Evolutionary conservation across 2,797 vertebrate species (phyloP).

Genomic region (Odontamblyopus lacepedii): DNA sequence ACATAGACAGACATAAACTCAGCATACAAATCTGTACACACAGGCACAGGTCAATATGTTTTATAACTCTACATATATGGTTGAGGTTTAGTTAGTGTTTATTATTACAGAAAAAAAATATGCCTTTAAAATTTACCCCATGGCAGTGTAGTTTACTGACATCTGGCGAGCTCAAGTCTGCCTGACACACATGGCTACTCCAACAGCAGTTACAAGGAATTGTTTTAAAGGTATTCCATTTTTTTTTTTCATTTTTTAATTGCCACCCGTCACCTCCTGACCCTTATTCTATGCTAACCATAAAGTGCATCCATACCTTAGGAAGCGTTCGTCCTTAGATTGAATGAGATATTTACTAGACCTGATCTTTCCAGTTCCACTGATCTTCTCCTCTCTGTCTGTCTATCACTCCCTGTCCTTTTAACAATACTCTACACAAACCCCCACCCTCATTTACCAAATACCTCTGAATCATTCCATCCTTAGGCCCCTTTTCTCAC

Average conservation of each 20-base stretch:
- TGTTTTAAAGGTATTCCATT: not conserved
- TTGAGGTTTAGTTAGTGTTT: too few species aligned
- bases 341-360: conserved; percentile 28
- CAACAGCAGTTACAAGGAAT: not conserved
- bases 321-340: conserved; percentile 18
- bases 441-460: conserved; percentile 19
- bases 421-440: conserved; percentile 20
- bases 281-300: conserved; percentile 17
- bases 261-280: not conserved
- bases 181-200: not conserved
- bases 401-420: conserved; percentile 9
- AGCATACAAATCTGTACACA: not conserved
- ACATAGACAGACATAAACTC: not conserved
- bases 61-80: too few species aligned
- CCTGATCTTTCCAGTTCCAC: conserved; percentile 30
- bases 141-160: not conserved
- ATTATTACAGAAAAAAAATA: too few species aligned
- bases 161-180: not conserved
- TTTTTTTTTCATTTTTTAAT: not conserved
- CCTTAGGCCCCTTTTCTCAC: not conserved
- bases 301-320: conserved; percentile 15
- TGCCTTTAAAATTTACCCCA: not conserved
- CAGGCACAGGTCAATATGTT: not conserved
- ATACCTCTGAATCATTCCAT: conserved; percentile 19
- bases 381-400: conserved; percentile 17